Percentiles rank a stretch among this genome's conserved stretches.
These are phyloP conservation scores for Cottus gobio DNA, from an alignment of 2,113 vertebrate genomes.

Conservation along the genomic window DNA sequence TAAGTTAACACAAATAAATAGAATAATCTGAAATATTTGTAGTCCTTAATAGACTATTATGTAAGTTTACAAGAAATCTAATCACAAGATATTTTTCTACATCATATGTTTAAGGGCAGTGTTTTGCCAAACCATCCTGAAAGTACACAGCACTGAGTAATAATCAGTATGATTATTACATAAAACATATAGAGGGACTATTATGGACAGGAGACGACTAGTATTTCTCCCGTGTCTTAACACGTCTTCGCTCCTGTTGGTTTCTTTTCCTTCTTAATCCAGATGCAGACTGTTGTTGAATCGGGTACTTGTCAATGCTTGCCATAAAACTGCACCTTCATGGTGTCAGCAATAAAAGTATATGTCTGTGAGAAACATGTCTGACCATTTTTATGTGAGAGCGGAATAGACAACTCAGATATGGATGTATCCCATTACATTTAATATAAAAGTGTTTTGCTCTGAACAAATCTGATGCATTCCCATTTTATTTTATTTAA, in stretches of 20 bases:
- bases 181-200: background rate
- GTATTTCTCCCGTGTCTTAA: slow-evolving; percentile 45
- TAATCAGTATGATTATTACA: background rate
- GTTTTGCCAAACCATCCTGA: background rate
- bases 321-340: slow-evolving; percentile 22
- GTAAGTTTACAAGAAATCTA: background rate
- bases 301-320: slow-evolving; percentile 50
- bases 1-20: slow-evolving; percentile 68
- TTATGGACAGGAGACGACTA: background rate
- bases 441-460: background rate
- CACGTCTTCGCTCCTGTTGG: slow-evolving; percentile 38
- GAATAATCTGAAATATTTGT: slow-evolving; percentile 4
- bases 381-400: background rate
- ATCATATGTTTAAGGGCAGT: background rate
- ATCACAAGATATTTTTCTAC: background rate
- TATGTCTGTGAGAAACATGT: background rate
- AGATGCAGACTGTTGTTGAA: slow-evolving; percentile 34
- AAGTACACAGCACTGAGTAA: background rate
- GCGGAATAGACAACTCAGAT: background rate
- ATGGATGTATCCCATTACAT: background rate
- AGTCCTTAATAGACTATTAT: background rate
- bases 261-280: slow-evolving; percentile 31
- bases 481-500: background rate
- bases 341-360: slow-evolving; percentile 1
- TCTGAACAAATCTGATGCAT: background rate